These are phyloP conservation scores for Cosmia trapezina DNA, from an alignment of 2,888 invertebrate species.

Conservation along the genomic window DNA sequence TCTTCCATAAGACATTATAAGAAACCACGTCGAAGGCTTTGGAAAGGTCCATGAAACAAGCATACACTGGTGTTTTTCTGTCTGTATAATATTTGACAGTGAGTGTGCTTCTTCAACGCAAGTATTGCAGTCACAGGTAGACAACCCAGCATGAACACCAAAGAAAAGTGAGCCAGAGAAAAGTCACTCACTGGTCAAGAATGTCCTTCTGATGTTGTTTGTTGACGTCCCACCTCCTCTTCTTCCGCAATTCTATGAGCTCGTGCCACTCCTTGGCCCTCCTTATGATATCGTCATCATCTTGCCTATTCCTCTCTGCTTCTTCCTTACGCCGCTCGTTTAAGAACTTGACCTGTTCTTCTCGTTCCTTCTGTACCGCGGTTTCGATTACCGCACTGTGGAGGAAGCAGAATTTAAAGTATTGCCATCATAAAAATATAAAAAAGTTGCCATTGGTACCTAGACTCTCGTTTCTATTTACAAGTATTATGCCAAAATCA, in stretches of 20 bases:
- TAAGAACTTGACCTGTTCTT: slow-evolving; percentile 82
- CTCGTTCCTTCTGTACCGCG: slow-evolving; percentile 83
- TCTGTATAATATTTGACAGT: no score
- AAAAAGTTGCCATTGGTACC: neutral
- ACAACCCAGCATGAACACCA: no score
- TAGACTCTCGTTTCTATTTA: neutral
- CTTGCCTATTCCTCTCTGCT: slow-evolving; percentile 72
- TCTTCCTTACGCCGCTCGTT: slow-evolving; percentile 75
- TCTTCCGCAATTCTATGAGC: slow-evolving; percentile 69
- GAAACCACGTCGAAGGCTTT: no score
- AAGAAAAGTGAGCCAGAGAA: neutral
- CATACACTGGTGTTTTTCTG: no score
- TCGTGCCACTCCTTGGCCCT: slow-evolving; percentile 83
- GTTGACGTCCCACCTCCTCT: slow-evolving; percentile 76
- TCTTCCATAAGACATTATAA: no score
- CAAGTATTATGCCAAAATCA: no score
- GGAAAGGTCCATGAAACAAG: no score
- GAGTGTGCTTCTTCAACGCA: no score
- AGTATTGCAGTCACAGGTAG: no score
- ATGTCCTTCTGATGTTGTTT: slow-evolving; percentile 83
- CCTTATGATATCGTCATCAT: slow-evolving; percentile 77
- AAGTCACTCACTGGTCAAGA: slow-evolving; percentile 79
- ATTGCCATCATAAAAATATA: neutral
- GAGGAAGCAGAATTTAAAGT: neutral
- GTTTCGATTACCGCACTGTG: slow-evolving; percentile 86